Conservation (phyloP, 2,797 vertebrate species). For the Tenualosa ilisha region DNA sequence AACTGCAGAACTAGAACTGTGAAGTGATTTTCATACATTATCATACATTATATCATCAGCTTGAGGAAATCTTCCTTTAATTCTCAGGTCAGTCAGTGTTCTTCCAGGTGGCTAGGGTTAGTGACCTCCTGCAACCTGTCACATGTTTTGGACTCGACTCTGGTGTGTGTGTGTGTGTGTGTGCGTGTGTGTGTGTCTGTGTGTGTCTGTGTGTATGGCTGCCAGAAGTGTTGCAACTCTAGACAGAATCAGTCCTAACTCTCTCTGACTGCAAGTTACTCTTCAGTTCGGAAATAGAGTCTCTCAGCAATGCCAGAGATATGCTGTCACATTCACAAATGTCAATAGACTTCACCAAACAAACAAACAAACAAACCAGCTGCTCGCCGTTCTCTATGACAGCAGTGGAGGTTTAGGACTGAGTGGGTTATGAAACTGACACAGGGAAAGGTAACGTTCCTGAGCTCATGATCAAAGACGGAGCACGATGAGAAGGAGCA, state of each 20-base stretch:
- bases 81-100: not conserved
- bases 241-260: not conserved
- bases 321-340: not conserved
- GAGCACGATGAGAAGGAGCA: not conserved
- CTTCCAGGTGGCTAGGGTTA: not conserved
- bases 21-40: not conserved
- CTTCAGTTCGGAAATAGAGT: not conserved
- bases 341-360: not conserved
- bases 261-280: not conserved
- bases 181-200: no score
- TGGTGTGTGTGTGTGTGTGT: no score
- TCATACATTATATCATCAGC: not conserved
- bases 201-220: not conserved
- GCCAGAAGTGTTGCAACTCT: not conserved
- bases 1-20: not conserved
- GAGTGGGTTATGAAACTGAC: not conserved
- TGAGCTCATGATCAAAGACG: not conserved
- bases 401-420: not conserved
- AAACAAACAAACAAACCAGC: not conserved
- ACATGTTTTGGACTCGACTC: not conserved
- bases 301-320: not conserved
- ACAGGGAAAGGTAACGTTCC: not conserved
- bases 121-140: not conserved
- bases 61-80: not conserved
- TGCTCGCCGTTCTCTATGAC: not conserved